phyloP scores from a whole-genome alignment of 2,888 invertebrate genomes.

The Tortricodes alternella region DNA sequence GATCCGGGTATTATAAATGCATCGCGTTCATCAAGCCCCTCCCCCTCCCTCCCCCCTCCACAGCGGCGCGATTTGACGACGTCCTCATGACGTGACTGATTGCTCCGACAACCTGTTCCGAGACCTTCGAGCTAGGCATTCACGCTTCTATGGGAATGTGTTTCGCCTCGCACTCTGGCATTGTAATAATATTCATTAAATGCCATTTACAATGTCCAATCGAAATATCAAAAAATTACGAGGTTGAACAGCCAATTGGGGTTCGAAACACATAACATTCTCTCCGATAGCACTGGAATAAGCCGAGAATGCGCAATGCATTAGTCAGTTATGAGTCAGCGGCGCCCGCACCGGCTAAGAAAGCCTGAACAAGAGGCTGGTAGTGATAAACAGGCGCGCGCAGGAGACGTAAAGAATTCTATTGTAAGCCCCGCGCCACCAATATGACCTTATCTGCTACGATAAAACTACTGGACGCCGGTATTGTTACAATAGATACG shows the following conservation, averaged over 20 bases:
- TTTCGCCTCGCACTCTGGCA: constrained; percentile 29
- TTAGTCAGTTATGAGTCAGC: constrained; percentile 72
- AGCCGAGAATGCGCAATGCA: constrained; percentile 17
- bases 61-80: constrained; percentile 30
- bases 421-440: constrained; percentile 64
- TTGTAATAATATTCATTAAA: constrained; percentile 19
- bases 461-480: constrained; percentile 47
- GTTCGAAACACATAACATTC: not conserved
- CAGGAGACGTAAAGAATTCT: constrained; percentile 67
- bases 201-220: constrained; percentile 4
- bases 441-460: constrained; percentile 68
- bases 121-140: constrained; percentile 35
- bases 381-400: constrained; percentile 53
- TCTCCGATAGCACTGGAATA: constrained; percentile 11
- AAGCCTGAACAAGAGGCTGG: constrained; percentile 51
- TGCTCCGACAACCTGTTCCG: constrained; percentile 32
- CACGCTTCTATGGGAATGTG: constrained; percentile 35
- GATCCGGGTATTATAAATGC: constrained; percentile 34
- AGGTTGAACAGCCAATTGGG: not conserved
- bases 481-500: constrained; percentile 34
- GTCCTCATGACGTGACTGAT: constrained; percentile 33
- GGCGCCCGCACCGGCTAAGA: constrained; percentile 54
- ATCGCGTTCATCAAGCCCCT: constrained; percentile 24
- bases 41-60: not conserved
- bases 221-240: not conserved